These are phyloP conservation scores for cat (Felis catus) DNA, from an alignment of 2,113 vertebrate genomes.

Conservation along the genomic window DNA sequence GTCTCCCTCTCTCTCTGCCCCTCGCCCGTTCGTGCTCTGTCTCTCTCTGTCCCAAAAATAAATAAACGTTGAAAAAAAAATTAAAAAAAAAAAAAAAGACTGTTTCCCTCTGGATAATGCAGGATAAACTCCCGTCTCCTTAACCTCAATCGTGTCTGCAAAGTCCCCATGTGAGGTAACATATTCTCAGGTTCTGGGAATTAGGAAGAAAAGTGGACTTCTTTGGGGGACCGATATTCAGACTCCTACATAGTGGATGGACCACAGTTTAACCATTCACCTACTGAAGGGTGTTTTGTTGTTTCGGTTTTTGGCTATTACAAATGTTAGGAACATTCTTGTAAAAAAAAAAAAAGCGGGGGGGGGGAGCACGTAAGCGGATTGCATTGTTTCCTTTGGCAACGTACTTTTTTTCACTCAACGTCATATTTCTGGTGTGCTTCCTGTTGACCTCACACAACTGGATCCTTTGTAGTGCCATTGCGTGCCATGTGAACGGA, in stretches of 20 bases:
- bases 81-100: not conserved
- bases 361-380: not conserved
- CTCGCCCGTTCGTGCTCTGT: too few species aligned
- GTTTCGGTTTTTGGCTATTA: not conserved
- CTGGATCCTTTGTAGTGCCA: not conserved
- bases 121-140: not conserved
- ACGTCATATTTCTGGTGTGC: not conserved
- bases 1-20: too few species aligned
- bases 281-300: not conserved
- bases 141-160: not conserved
- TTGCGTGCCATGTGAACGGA: accelerated
- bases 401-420: not conserved
- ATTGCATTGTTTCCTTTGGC: not conserved
- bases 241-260: not conserved
- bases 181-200: not conserved
- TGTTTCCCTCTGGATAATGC: not conserved
- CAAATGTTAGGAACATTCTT: not conserved
- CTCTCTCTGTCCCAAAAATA: too few species aligned
- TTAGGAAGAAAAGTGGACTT: not conserved
- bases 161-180: not conserved
- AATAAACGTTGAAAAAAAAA: too few species aligned
- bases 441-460: not conserved
- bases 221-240: not conserved
- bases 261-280: not conserved
- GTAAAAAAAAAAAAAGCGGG: not conserved